Evolutionary conservation across 2,797 vertebrate species (phyloP), one percentile per base, ranked within the genome.

Genomic region (Sebastes ruberrimus): DNA sequence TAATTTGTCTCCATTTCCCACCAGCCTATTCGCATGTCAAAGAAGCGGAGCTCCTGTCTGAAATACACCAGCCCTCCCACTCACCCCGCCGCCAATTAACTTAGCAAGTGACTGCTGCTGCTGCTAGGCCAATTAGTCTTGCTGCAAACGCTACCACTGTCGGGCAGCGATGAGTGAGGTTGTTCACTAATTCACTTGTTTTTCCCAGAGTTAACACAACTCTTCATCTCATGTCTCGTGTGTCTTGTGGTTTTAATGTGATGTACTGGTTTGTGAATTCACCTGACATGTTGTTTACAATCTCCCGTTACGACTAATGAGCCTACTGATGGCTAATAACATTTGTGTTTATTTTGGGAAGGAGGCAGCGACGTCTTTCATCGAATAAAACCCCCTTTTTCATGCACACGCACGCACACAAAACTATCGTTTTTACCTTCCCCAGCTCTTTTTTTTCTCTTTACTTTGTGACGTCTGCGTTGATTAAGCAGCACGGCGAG

Each of bases 401-500:
- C 23, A 49, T 1, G 4, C 25, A 28, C 23, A 49, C 20, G 27
- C 33, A 4, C 55, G 32, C 23, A 59, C 76, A 25, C 35, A 27
- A 30, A 25, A 46, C 70, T 53, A 35, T 83, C 71, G 33, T 74
- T 82, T 59, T 59, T 33, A 42, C 49, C 11, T 2, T 75, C 63
- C 28, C 5, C 1, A 0, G 10, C 68, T 74, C 30, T 82, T 66
- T 75, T 70, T 52, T 42, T 42, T 18, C 0, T 66, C 67, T 86
- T 81, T 71, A 57, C 85, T 90, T 70, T 75, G 74, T 71, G 77
- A 68, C n/a, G 69, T 74, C 53, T 42, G 69, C 10, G 59, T 90
- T 92, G 87, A 93, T 94, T 88, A 92, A 85, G 88, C 78, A 53
- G 73, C 67, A 38, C 0, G 71, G 35, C 13, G 72, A 91, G 88